Percentiles rank a stretch among this genome's conserved stretches.
Conservation (phyloP, 2,113 vertebrate species). For the Pachypanchax playfairii region DNA sequence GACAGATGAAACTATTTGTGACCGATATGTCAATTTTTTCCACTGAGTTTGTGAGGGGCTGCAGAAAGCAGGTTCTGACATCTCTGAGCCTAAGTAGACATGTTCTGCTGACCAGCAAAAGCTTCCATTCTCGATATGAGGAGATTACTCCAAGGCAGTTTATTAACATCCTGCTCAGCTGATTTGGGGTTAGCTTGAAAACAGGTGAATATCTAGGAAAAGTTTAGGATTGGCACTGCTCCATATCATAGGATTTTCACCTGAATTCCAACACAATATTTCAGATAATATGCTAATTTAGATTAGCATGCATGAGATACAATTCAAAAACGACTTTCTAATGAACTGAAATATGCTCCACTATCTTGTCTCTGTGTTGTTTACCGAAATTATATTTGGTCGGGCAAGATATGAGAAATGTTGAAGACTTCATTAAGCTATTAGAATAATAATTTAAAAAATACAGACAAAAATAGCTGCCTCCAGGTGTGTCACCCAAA, state of each 20-base stretch:
- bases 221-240: conserved; percentile 27
- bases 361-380: conserved; percentile 52
- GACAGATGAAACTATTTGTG: conserved; percentile 72
- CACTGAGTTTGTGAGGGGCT: conserved; percentile 42
- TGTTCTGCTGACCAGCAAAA: conserved; percentile 68
- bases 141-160: conserved; percentile 53
- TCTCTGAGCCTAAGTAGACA: conserved; percentile 47
- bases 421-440: conserved; percentile 54
- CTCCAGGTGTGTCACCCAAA: conserved; percentile 53
- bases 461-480: conserved; percentile 55
- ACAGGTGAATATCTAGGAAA: conserved; percentile 25
- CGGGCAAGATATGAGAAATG: conserved; percentile 45
- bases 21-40: conserved; percentile 71
- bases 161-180: conserved; percentile 49
- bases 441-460: conserved; percentile 42
- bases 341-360: conserved; percentile 41
- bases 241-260: conserved; percentile 19
- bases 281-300: conserved; percentile 47
- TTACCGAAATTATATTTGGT: conserved; percentile 47
- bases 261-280: conserved; percentile 22
- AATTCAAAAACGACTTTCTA: conserved; percentile 43
- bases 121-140: conserved; percentile 33
- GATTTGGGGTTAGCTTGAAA: conserved; percentile 38
- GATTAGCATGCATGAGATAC: conserved; percentile 48
- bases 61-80: conserved; percentile 43